A percentile compares a stretch with the other conserved stretches of the same genome.
phyloP scores from a whole-genome alignment of 2,888 invertebrate species.

The Drosophila paramelanica region DNA sequence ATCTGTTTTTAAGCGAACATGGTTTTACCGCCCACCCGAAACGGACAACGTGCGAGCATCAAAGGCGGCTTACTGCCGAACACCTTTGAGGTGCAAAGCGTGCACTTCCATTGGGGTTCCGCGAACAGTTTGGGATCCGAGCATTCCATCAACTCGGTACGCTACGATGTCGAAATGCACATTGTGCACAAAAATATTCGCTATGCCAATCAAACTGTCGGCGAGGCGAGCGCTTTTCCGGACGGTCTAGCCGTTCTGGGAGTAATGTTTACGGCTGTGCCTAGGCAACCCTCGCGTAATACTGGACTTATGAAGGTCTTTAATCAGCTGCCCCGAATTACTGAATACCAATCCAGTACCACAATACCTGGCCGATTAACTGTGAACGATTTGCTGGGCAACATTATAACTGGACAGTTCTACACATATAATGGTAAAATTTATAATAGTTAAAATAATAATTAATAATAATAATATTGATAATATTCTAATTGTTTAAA shows the following conservation, averaged over 20 bases:
- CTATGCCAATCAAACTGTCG: slow-evolving; percentile 84
- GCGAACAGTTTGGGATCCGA: slow-evolving; percentile 89
- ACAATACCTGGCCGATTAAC: slow-evolving; percentile 51
- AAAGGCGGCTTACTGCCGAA: slow-evolving; percentile 62
- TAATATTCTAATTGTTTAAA: not conserved
- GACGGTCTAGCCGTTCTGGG: slow-evolving; percentile 88
- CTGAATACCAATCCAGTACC: slow-evolving; percentile 46
- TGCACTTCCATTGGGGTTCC: slow-evolving; percentile 90
- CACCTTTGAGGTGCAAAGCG: slow-evolving; percentile 66
- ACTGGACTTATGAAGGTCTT: slow-evolving; percentile 65
- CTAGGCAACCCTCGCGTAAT: slow-evolving; percentile 21
- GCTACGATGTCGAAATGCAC: slow-evolving; percentile 88
- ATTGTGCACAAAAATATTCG: slow-evolving; percentile 88
- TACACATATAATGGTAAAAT: slow-evolving; percentile 73
- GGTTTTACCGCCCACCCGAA: slow-evolving; percentile 39
- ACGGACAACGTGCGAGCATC: slow-evolving; percentile 60
- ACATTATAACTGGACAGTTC: slow-evolving; percentile 63
- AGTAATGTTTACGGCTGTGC: slow-evolving; percentile 86
- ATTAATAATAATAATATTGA: too few species aligned
- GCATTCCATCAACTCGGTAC: slow-evolving; percentile 76
- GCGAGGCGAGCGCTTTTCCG: slow-evolving; percentile 85
- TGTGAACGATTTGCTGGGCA: slow-evolving; percentile 66
- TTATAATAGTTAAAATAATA: too few species aligned
- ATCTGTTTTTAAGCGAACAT: slow-evolving; percentile 49
- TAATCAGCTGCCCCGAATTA: slow-evolving; percentile 59